Evolutionary conservation across 2,113 vertebrate species (phyloP).

Genomic region (Tringa solitaria): DNA sequence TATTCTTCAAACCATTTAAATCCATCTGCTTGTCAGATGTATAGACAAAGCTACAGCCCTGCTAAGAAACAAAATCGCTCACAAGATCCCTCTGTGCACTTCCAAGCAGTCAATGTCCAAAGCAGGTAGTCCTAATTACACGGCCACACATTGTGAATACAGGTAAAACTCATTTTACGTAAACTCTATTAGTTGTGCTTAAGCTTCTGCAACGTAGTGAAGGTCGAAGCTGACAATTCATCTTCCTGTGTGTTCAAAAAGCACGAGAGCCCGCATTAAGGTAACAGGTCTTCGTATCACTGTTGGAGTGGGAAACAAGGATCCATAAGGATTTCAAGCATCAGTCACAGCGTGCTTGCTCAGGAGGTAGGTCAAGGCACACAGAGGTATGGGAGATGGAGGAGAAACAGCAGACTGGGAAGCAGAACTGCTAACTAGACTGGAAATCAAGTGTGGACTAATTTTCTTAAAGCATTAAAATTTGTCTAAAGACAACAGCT

Average conservation of each 20-base stretch:
- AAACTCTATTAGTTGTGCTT: background rate
- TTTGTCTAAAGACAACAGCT: background rate
- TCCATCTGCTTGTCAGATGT: background rate
- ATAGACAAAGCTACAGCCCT: background rate
- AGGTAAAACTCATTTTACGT: too few species aligned
- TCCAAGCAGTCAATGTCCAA: background rate
- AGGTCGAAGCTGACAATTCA: background rate
- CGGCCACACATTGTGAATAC: rapidly evolving
- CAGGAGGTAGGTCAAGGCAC: background rate
- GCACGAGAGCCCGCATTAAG: background rate
- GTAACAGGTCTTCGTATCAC: background rate
- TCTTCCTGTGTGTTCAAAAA: background rate
- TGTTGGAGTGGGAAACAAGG: background rate
- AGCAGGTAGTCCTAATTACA: background rate
- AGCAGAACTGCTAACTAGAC: background rate
- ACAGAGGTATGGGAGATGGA: background rate
- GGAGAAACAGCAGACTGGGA: background rate
- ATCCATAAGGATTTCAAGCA: background rate
- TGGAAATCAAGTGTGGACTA: background rate
- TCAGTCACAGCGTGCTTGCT: background rate
- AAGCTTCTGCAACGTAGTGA: background rate
- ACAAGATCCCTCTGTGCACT: background rate
- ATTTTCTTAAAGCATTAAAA: background rate
- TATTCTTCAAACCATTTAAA: background rate
- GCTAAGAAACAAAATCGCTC: background rate